A percentile compares a stretch with the other conserved stretches of the same genome.
Evolutionary conservation across 2,797 vertebrate species (phyloP).

Genomic region (Acrocephalus scirpaceus): DNA sequence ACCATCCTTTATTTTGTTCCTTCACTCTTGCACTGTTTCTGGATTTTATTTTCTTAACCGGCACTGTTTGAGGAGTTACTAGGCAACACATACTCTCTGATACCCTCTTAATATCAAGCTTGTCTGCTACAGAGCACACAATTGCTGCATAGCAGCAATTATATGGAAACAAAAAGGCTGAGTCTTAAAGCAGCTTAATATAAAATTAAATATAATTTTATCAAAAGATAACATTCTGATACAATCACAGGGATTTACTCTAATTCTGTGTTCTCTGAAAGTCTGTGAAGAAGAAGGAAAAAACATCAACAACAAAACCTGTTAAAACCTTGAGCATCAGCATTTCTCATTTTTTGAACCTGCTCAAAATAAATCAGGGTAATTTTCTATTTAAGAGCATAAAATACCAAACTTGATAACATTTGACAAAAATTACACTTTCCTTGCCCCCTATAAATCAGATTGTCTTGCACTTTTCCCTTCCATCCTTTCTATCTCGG

Average conservation of each 20-base stretch:
- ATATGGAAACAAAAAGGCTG: constrained; percentile 26
- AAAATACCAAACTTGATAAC: background rate
- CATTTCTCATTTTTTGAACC: background rate
- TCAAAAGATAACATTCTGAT: background rate
- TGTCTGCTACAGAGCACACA: constrained; percentile 12
- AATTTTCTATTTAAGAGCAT: background rate
- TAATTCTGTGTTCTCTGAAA: background rate
- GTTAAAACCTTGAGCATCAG: background rate
- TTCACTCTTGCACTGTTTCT: background rate
- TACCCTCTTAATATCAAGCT: constrained; percentile 15
- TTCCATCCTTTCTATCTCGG: background rate
- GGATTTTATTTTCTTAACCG: background rate
- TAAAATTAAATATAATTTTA: constrained; percentile 16
- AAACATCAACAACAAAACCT: background rate
- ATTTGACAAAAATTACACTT: background rate
- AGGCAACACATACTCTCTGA: background rate
- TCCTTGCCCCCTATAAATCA: background rate
- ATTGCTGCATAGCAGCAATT: constrained; percentile 31
- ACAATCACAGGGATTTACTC: background rate
- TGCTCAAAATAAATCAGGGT: background rate
- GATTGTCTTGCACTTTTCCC: background rate
- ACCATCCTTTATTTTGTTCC: background rate
- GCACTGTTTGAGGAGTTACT: background rate
- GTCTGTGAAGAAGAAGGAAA: background rate
- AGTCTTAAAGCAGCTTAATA: constrained; percentile 24